Evolutionary conservation across 2,888 invertebrate genomes (phyloP), one percentile per base, ranked within the genome.

Genomic region (Trachelus tabidus): DNA sequence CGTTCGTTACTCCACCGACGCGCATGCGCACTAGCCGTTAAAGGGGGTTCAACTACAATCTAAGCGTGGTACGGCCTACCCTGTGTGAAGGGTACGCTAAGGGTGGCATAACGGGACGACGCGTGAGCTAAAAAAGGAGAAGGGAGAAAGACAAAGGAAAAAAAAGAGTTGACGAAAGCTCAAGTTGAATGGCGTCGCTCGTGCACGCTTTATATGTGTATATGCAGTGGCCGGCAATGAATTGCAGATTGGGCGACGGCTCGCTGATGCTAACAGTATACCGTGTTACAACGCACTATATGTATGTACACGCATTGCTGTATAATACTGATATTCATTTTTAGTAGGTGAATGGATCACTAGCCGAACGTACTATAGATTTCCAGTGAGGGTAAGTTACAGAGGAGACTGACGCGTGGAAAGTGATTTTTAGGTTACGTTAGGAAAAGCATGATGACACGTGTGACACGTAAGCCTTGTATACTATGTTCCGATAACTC

Each of bases 221-320:
- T n/a, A n/a, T n/a, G 31, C 68, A 71, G 77, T 71, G 30, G 31
- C 6, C 11, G 69, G 23, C 37, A 80, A 81, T 82, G 83, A 83
- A 83, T 83, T 83, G 81, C 82, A 83, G 83, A 83, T 83, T 80
- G 81, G 77, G 71, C 56, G 23, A 56, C 56, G 56, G 56, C 56
- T 56, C 56, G 2, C 56, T 9, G 56, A 23, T 56, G 69, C 81
- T 30, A 35, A 71, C 79, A 40, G 34, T 82, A 80, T 82, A 83
- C 82, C 78, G 82, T 82, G 82, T 82, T 81, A 82, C 83, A 78
- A 76, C 81, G 79, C 83, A 77, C 56, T 56, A 23, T 56, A 56
- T 15, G 1, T 4, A 40, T 23, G 23, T 6, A 40, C 40, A 4
- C 40, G n/a, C 23, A 23, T 0, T 23, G 2, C 9, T 56, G 56